Conservation (phyloP, 2,113 vertebrate genomes). For the Sphyrna mokarran region DNA sequence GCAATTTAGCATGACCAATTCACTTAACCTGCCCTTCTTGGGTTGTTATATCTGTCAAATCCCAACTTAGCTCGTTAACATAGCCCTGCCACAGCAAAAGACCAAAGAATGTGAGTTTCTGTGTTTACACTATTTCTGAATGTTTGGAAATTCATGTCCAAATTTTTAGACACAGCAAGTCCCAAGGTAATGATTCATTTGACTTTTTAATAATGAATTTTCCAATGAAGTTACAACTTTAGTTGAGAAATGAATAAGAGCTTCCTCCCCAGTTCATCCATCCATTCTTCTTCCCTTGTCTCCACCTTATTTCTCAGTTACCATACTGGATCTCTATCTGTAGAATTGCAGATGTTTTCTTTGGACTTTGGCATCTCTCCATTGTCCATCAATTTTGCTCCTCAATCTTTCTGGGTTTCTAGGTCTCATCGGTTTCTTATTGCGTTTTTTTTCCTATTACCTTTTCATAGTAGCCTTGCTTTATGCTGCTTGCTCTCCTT, state of each 20-base stretch:
- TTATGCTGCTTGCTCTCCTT: not conserved
- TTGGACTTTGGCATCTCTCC: not conserved
- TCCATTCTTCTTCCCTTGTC: too few species aligned
- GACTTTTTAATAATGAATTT: not conserved
- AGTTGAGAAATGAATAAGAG: too few species aligned
- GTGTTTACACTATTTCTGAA: not conserved
- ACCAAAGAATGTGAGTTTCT: not conserved
- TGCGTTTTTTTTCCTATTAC: not conserved
- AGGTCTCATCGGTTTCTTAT: not conserved
- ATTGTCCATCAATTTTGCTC: not conserved
- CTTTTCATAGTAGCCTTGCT: not conserved
- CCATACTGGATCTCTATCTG: not conserved
- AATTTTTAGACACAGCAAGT: not conserved
- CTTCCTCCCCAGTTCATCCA: too few species aligned
- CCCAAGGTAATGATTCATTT: not conserved
- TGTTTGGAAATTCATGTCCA: not conserved
- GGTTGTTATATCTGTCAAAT: not conserved
- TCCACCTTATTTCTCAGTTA: not conserved
- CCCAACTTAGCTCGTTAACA: not conserved
- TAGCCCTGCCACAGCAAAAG: not conserved
- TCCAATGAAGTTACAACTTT: not conserved
- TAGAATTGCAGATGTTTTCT: not conserved
- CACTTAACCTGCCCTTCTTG: too few species aligned
- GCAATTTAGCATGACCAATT: too few species aligned
- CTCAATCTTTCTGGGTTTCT: not conserved